Evolutionary conservation across 2,113 vertebrate species (phyloP).

Genomic region (Prochilodus magdalenae): DNA sequence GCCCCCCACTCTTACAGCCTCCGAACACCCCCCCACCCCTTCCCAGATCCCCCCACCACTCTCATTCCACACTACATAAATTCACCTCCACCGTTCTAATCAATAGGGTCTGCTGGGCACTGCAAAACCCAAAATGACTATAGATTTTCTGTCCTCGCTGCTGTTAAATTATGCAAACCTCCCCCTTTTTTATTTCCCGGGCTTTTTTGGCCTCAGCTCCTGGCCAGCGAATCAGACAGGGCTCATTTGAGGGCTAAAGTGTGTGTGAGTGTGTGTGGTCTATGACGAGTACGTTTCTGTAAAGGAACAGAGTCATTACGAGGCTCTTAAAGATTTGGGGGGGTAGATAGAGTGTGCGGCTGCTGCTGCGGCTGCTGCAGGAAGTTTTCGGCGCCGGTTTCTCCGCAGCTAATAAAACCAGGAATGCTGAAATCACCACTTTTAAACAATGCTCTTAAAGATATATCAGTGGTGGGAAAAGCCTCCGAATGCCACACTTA

Average conservation of each 20-base stretch:
- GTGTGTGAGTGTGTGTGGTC: not conserved
- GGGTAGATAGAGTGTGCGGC: not conserved
- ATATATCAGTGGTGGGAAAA: no score
- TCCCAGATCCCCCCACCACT: not conserved
- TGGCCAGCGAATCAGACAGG: not conserved
- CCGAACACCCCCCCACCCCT: no score
- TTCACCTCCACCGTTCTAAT: conserved; percentile 62
- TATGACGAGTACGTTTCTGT: not conserved
- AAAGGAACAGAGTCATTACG: conserved; percentile 43
- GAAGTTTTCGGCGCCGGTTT: not conserved
- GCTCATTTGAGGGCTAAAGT: not conserved
- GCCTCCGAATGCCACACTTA: not conserved
- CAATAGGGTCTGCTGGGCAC: conserved; percentile 77
- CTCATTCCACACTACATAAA: not conserved
- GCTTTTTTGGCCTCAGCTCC: not conserved
- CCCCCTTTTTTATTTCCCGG: conserved; percentile 39
- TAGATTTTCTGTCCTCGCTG: conserved; percentile 81
- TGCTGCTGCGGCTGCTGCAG: not conserved
- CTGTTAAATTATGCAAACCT: conserved; percentile 80
- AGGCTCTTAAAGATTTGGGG: conserved; percentile 6
- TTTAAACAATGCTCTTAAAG: not conserved
- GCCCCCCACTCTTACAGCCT: conserved; percentile 27
- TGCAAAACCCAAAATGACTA: conserved; percentile 80
- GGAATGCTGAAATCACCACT: conserved; percentile 9
- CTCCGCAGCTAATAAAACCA: not conserved